Conservation (phyloP, 2,797 vertebrate species). For the Centropyge bicolor region DNA sequence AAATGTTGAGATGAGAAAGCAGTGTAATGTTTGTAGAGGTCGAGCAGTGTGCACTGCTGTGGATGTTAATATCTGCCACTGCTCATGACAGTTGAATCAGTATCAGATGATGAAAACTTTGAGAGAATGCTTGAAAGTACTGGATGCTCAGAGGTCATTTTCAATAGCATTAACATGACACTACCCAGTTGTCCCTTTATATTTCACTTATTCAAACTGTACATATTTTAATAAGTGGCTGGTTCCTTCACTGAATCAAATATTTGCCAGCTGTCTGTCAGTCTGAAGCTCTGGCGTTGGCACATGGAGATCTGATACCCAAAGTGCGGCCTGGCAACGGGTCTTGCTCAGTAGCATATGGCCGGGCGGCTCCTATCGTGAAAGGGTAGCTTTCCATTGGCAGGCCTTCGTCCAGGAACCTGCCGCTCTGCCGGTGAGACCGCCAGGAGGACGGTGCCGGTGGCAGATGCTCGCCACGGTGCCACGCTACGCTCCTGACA, state of each 20-base stretch:
- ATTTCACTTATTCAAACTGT: neutral
- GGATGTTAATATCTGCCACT: neutral
- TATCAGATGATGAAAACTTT: neutral
- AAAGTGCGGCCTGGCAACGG: conserved; percentile 57
- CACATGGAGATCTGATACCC: conserved; percentile 41
- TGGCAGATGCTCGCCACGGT: conserved; percentile 76
- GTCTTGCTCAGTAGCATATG: conserved; percentile 71
- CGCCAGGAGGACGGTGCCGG: conserved; percentile 59
- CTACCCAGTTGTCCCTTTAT: neutral
- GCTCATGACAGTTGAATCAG: neutral
- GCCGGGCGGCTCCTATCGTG: conserved; percentile 60
- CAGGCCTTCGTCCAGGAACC: conserved; percentile 69
- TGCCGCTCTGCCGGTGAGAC: conserved; percentile 61
- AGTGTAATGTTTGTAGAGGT: neutral
- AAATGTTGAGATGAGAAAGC: neutral
- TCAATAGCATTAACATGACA: neutral
- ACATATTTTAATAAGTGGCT: neutral
- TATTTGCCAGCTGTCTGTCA: conserved; percentile 34
- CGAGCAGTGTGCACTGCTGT: neutral
- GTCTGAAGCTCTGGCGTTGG: conserved; percentile 47
- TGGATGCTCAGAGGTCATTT: neutral
- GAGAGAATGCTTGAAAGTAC: neutral
- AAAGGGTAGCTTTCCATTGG: conserved; percentile 66
- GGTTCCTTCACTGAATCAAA: conserved; percentile 18
- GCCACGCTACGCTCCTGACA: conserved; percentile 62